Base-by-base conservation (phyloP, 1,140 invertebrate genomes). In the Atopsyche davidsoni region DNA sequence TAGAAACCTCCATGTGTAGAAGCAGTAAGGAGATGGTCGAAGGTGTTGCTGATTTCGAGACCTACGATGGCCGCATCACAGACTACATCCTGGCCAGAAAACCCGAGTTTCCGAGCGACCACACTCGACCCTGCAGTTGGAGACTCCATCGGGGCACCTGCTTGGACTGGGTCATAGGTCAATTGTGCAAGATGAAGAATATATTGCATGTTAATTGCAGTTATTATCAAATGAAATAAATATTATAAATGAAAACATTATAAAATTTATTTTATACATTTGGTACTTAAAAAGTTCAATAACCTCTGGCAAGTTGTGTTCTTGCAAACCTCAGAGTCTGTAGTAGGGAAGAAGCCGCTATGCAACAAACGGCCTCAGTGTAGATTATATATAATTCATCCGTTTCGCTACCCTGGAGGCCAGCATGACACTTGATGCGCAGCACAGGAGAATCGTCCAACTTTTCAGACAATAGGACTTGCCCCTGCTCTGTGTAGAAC, bases 301-400 rank as follows among this genome's bases (percentile, higher is more conserved):
- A 11, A 34, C 85, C 82, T 83, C 80, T 83, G 35, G 89, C 88
- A 39, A 91, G 73, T 63, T 92, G 83, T 65, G 85, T 87, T 64
- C 89, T 78, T 59, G 82, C 87, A 40, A 81, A 84, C 62, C 86
- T 73, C 17, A 94, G 70, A 31, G 83, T 86, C 64, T 87, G 85
- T 69, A 91, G 86, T 32, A 97, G 76, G 43, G 85, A 84, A 62
- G 85, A 81, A 21, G 91, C 92, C 69, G 86, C 85, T 14, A 96
- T 75, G 38, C 87, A 80, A 62, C 90, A 92, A 28, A 94, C 68
- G 57, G 81, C 81, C 39, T 70, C 79, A 53, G 77, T 73, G 65
- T 90, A 95, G 1, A 90, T 70, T 38, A 96, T 79, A 59, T 91
- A 79, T 23, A 96, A 63, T 70, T 96, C 92, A 75, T 96, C 92